Base-by-base conservation (phyloP, 2,113 vertebrate genomes). In the Nesoenas mayeri region DNA sequence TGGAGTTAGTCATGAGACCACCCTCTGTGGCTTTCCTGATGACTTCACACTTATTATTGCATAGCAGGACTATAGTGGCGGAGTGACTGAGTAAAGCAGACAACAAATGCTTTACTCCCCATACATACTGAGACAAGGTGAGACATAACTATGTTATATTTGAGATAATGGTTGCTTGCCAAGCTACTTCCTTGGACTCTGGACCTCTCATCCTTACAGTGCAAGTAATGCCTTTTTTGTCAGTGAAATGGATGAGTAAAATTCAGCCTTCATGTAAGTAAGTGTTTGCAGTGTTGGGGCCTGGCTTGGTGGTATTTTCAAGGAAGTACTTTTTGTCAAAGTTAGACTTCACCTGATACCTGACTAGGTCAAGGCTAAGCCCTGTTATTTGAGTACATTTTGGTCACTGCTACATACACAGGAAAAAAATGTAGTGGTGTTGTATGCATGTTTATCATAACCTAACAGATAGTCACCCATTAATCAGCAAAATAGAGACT, bases 31-130 rank as follows among this genome's bases (percentile, higher is more conserved):
- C 48, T 92, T 48, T 7, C 15, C 38, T 78, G 53, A 77, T 79
- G 92, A 72, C 38, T 91, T 95, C 56, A 65, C 20, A 94, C 83
- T 61, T 89, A 24, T 89, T 83, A 57, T 66, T 83, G 40, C 34
- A 29, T 36, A 51, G 40, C 44, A 56, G 57, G n/a, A 56, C 53
- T 73, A 5, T n/a, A 94, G 72, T 34, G 32, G 50, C 53, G 75
- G 29, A 89, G 48, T 19, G 24, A 36, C 56, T 77, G 66, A 85
- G 18, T 42, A 80, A 94, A 84, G 24, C 34, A 65, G 44, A 67
- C 9, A 82, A 38, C 42, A 87, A 82, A 89, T 67, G 31, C 21
- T 70, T 53, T 54, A n/a, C 14, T 77, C 29, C 26, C 1, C 3
- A 3, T 42, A n/a, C 10, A 7, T 38, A 38, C 7, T 0, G 0